These are phyloP conservation scores for Scaptodrosophila lebanonensis DNA, from an alignment of 1,140 invertebrate species.

Conservation along the genomic window DNA sequence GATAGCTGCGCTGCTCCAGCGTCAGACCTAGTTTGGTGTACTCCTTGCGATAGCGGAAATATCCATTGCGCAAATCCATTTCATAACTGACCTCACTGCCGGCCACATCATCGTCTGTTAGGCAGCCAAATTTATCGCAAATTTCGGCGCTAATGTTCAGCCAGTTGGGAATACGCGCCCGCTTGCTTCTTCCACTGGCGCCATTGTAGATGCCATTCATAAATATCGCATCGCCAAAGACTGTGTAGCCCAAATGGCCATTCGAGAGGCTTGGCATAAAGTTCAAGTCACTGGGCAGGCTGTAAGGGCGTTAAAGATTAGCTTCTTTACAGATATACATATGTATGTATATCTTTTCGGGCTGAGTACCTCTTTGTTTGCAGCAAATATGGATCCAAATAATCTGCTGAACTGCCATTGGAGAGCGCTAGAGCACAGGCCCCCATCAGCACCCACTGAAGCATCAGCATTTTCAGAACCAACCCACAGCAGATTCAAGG, in stretches of 20 bases:
- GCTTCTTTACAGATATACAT: neutral
- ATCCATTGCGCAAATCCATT: slow-evolving; percentile 53
- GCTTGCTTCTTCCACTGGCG: slow-evolving; percentile 77
- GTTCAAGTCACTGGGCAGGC: slow-evolving; percentile 78
- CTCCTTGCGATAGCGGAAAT: slow-evolving; percentile 33
- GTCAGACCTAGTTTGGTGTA: slow-evolving; percentile 29
- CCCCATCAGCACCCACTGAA: no score
- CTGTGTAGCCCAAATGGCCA: slow-evolving; percentile 79
- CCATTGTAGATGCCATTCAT: slow-evolving; percentile 81
- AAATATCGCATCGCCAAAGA: slow-evolving; percentile 80
- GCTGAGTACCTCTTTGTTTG: slow-evolving; percentile 7
- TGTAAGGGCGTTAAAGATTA: slow-evolving; percentile 22
- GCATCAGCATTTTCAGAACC: no score
- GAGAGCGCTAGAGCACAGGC: no score
- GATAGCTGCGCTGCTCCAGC: slow-evolving; percentile 78
- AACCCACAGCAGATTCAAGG: no score
- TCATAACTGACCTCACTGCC: slow-evolving; percentile 76
- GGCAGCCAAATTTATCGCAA: slow-evolving; percentile 35
- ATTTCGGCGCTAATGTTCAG: slow-evolving; percentile 76
- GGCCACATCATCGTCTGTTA: slow-evolving; percentile 5
- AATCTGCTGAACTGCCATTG: no score
- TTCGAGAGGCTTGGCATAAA: slow-evolving; percentile 81
- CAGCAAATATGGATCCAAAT: slow-evolving; percentile 12
- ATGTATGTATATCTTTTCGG: neutral
- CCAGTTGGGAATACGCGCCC: slow-evolving; percentile 80